Evolutionary conservation across 2,797 vertebrate genomes (phyloP).

Genomic region (Sebastes hopkinsi): DNA sequence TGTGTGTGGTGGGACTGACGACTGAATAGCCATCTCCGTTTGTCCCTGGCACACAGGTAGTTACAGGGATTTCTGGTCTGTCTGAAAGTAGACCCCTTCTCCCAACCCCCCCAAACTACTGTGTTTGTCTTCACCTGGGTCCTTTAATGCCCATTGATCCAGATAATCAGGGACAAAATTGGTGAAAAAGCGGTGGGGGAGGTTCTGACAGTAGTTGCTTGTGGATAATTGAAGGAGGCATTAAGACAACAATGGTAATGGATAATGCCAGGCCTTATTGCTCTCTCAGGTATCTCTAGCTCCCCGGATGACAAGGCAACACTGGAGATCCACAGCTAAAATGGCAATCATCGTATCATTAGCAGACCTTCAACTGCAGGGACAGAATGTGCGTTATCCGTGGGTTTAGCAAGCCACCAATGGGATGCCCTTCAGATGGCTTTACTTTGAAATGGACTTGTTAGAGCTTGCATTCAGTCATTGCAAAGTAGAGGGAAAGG

Average conservation of each 20-base stretch:
- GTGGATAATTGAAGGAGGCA: slow-evolving; percentile 77
- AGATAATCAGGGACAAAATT: slow-evolving; percentile 78
- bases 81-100: slow-evolving; percentile 60
- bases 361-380: slow-evolving; percentile 32
- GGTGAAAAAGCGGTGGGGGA: slow-evolving; percentile 58
- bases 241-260: slow-evolving; percentile 75
- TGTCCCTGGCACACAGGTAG: slow-evolving; percentile 71
- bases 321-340: slow-evolving; percentile 59
- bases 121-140: slow-evolving; percentile 70
- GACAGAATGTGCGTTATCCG: slow-evolving; percentile 53
- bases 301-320: slow-evolving; percentile 59
- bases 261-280: slow-evolving; percentile 61
- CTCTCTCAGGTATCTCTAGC: slow-evolving; percentile 56
- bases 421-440: slow-evolving; percentile 38
- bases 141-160: slow-evolving; percentile 80
- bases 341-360: slow-evolving; percentile 66
- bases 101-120: slow-evolving; percentile 37
- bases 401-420: slow-evolving; percentile 51
- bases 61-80: slow-evolving; percentile 65
- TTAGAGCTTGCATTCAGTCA: slow-evolving; percentile 54
- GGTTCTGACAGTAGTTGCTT: slow-evolving; percentile 67
- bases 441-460: slow-evolving; percentile 49
- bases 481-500: not conserved
- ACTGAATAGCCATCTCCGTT: slow-evolving; percentile 65
- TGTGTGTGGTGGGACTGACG: slow-evolving; percentile 66